phyloP scores from a whole-genome alignment of 2,888 invertebrate species.

The Pollenia griseotomentosa region DNA sequence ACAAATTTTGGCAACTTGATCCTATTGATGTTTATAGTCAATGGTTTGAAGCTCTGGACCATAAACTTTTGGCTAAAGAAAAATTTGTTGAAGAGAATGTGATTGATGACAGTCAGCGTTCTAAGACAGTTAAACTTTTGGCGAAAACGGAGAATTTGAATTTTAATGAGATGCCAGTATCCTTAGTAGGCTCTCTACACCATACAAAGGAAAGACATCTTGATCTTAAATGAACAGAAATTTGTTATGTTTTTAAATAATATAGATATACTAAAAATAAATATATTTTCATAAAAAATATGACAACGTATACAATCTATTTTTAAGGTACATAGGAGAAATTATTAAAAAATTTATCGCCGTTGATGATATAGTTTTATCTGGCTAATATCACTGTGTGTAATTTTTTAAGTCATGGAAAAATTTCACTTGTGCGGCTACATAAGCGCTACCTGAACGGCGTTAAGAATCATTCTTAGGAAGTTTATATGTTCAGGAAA shows the following conservation, averaged over 20 bases:
- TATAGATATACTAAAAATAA: constrained; percentile 31
- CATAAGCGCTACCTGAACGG: too few species aligned
- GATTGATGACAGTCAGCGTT: neutral
- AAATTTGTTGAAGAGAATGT: neutral
- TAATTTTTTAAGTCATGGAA: too few species aligned
- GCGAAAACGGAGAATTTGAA: constrained; percentile 5
- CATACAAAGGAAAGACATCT: constrained; percentile 62
- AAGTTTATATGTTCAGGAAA: too few species aligned
- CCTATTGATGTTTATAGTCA: constrained; percentile 90
- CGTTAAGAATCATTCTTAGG: too few species aligned
- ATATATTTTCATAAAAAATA: neutral
- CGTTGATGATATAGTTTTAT: too few species aligned
- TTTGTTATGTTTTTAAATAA: neutral
- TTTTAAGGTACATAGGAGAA: too few species aligned
- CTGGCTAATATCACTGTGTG: too few species aligned
- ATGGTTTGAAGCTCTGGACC: constrained; percentile 89
- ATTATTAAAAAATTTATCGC: too few species aligned
- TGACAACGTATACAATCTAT: too few species aligned
- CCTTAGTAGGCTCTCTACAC: constrained; percentile 39
- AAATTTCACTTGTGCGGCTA: too few species aligned
- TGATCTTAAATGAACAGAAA: constrained; percentile 41
- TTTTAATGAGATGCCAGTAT: constrained; percentile 51
- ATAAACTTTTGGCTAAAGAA: constrained; percentile 31
- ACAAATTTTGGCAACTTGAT: constrained; percentile 95
- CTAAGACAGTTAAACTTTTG: constrained; percentile 10